Base-by-base conservation (phyloP, 2,797 vertebrate species). In the Sylvia borin region DNA sequence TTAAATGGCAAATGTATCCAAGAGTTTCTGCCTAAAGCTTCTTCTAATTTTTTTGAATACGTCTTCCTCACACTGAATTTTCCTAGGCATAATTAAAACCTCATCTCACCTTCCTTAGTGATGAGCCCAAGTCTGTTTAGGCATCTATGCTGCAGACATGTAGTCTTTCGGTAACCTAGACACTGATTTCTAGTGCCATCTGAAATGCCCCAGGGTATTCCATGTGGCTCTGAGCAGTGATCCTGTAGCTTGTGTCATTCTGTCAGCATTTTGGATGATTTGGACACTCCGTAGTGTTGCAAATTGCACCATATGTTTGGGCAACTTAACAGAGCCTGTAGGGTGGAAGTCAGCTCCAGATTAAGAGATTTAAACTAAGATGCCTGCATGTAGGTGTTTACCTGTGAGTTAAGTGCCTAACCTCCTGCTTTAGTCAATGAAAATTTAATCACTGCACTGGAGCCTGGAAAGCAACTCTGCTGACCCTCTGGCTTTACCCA, bases 191-290 rank as follows among this genome's bases (percentile, higher is more conserved):
- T 85, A 57, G 70, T 58, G 71, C 71, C 90, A 92, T 93, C 84
- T 95, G 93, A 93, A 68, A 55, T 70, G 88, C 93, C 85, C 85
- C 55, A 76, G 92, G 94, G 83, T 86, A 91, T 92, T 94, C 85
- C 83, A 86, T 65, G 73, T 70, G 88, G 70, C 88, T 97, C 43
- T 84, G 58, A 92, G 19, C 27, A 62, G 51, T 66, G 26, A 9
- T 90, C 36, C 76, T 88, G 92, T 51, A 92, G 73, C n/a, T 91
- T 3, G 7, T 90, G 82, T 83, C 76, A 42, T 90, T 93, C 85
- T 92, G 85, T 94, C 94, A 96, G 80, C 25, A 53, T 93, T 83
- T 67, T 78, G 55, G 51, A 73, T 90, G 66, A 94, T 78, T 94
- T 92, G 92, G 85, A 88, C 88, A 66, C 47, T 89, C 21, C 13